Evolutionary conservation across 1,140 invertebrate genomes (phyloP).

Genomic region (Mizuhopecten yessoensis): DNA sequence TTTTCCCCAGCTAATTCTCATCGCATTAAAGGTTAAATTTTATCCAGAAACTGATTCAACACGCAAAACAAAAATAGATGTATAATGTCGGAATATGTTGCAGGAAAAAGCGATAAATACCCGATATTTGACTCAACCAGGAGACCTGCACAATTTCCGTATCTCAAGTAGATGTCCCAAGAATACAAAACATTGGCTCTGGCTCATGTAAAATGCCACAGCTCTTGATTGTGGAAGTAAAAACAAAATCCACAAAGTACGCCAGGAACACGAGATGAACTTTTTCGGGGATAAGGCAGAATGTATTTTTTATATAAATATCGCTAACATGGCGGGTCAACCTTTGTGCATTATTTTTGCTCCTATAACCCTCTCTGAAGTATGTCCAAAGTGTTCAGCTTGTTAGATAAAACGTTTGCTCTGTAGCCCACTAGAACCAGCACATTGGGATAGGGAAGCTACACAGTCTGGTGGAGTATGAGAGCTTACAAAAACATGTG

Average conservation of each 20-base stretch:
- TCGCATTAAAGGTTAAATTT: conserved; percentile 30
- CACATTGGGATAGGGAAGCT: neutral
- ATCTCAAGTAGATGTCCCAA: conserved; percentile 17
- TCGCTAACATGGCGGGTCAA: neutral
- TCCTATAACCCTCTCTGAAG: neutral
- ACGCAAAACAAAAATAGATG: conserved; percentile 27
- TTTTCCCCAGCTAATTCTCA: neutral
- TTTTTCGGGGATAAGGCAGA: neutral
- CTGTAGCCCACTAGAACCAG: neutral
- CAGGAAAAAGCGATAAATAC: conserved; percentile 19
- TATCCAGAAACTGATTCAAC: conserved; percentile 3
- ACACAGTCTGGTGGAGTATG: neutral
- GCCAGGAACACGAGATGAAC: neutral
- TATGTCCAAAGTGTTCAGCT: neutral
- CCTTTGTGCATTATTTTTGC: neutral
- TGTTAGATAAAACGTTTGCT: neutral
- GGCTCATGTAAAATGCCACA: conserved; percentile 25
- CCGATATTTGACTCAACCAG: conserved; percentile 30
- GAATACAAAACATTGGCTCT: conserved; percentile 38
- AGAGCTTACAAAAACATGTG: neutral
- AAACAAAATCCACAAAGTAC: neutral
- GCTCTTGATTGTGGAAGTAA: neutral
- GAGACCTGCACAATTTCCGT: conserved; percentile 31
- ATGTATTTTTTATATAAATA: neutral
- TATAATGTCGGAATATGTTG: conserved; percentile 18